Base-by-base conservation (phyloP, 2,888 invertebrate species). In the Listrodromus nycthemerus region DNA sequence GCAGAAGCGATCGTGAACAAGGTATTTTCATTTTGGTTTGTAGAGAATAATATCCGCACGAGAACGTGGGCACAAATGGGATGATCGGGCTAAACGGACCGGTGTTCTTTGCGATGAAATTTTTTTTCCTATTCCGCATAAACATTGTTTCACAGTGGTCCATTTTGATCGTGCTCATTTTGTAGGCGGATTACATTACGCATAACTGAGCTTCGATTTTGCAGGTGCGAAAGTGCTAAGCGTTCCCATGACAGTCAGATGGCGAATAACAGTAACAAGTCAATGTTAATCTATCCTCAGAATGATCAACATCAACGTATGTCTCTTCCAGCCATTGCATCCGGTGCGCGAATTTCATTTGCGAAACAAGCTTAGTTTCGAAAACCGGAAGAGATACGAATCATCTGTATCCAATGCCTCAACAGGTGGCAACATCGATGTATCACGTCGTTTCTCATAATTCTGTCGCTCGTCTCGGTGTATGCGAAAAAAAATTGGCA, bases 401-500 rank as follows among this genome's bases (percentile, higher is more conserved):
- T 27, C 16, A 61, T 30, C 7, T 27, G 2, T 52, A 0, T 52
- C 27, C 61, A n/a, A 5, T n/a, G n/a, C n/a, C 16, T 30, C 6
- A 16, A 55, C 0, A 2, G 4, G 10, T 24, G 21, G 24, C 0
- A 24, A 24, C 55, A 10, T 27, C 55, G 55, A 61, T 16, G 16
- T 27, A 30, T 61, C 27, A 27, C 30, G 30, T 45, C 30, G 7
- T n/a, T 30, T 61, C 27, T 30, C 61, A 61, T 16, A 30, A 61
- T n/a, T 61, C 27, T 27, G 16, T 16, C 27, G 27, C 16, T 30
- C 30, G 16, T 61, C 16, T 27, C 30, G 61, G 6, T 16, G 16
- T 30, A 61, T 16, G 6, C n/a, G 61, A 4, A 13, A 61, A 45
- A 45, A 45, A 61, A 61, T 61, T 58, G 27, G 58, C 58, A 61